A percentile compares a stretch with the other conserved stretches of the same genome.
Evolutionary conservation across 2,113 vertebrate genomes (phyloP).

Genomic region (Mobula hypostoma): DNA sequence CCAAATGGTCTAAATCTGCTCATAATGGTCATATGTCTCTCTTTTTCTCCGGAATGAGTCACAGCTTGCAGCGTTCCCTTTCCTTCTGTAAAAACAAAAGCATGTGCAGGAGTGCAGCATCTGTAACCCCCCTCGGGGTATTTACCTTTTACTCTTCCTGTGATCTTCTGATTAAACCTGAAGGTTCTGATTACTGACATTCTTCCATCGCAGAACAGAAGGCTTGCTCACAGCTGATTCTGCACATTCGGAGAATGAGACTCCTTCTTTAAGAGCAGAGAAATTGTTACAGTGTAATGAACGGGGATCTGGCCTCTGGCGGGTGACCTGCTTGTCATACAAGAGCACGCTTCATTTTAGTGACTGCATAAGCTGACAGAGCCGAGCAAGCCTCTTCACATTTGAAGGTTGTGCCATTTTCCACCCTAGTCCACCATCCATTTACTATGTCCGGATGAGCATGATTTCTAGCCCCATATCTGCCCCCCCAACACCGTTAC

Average conservation of each 20-base stretch:
- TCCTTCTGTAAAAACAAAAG: background rate
- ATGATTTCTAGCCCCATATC: background rate
- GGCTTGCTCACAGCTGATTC: background rate
- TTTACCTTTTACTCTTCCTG: background rate
- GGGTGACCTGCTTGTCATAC: background rate
- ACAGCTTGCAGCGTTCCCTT: background rate
- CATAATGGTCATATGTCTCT: background rate
- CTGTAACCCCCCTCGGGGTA: background rate
- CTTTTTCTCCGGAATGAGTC: background rate
- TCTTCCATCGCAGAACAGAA: background rate
- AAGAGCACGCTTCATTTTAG: background rate
- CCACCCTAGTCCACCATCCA: background rate
- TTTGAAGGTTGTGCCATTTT: background rate
- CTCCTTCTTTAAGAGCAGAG: background rate
- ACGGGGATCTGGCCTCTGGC: background rate
- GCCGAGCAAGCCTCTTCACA: background rate
- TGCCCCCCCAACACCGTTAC: no score
- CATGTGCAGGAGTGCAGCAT: background rate
- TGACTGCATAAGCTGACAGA: background rate
- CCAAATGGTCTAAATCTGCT: no score
- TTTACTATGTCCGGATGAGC: background rate
- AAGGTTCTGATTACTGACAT: background rate
- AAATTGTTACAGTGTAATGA: constrained; percentile 16
- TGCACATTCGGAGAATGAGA: background rate
- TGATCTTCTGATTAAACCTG: constrained; percentile 1